Evolutionary conservation across 2,797 vertebrate genomes (phyloP), one percentile per base, ranked within the genome.

Genomic region (Lepilemur septentrionalis): DNA sequence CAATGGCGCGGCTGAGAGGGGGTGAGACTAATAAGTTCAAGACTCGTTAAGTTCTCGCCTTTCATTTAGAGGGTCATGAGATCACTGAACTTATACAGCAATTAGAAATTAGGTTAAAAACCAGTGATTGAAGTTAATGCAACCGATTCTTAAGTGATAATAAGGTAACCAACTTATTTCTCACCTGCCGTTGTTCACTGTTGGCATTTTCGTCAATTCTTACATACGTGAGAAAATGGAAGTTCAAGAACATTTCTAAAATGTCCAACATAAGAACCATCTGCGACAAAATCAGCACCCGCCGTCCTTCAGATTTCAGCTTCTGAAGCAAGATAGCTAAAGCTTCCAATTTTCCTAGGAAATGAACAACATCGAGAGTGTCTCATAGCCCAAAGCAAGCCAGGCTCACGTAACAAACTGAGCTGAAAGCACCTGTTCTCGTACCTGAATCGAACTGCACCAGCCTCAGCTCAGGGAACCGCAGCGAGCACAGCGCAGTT

Each of bases 391-490:
- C 28, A 20, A 2, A 59, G 78, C 52, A 7, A 72, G 43, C 9
- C 57, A 2, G 14, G 4, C 0, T 7, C 0, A 81, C 10, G 7
- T 7, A 9, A 30, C 1, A 4, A 70, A 7, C 43, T 0, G 3
- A 2, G 28, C 12, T 2, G 6, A 10, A 0, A 7, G 41, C 17
- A 50, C 0, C 30, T 65, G 25, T 22, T 35, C 20, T 46, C 59
- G 89, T 96, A 99, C 99, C 99, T 98, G 99, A 99, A 97, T 99
- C 99, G 91, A 99, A 99, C 98, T 99, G 99, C 97, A 99, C 99
- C 86, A 99, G 98, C 57, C 99, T 99, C 91, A 99, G 98, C 98
- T 99, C 99, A 6, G 99, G 99, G 91, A 99, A 99, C 97, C 98
- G 99, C 48, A 99, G 97, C 30, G 99, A 97, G 83, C 86, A 98